Percentiles rank a stretch among this genome's conserved stretches.
phyloP scores from a whole-genome alignment of 1,140 invertebrate genomes.

The Pantala flavescens region DNA sequence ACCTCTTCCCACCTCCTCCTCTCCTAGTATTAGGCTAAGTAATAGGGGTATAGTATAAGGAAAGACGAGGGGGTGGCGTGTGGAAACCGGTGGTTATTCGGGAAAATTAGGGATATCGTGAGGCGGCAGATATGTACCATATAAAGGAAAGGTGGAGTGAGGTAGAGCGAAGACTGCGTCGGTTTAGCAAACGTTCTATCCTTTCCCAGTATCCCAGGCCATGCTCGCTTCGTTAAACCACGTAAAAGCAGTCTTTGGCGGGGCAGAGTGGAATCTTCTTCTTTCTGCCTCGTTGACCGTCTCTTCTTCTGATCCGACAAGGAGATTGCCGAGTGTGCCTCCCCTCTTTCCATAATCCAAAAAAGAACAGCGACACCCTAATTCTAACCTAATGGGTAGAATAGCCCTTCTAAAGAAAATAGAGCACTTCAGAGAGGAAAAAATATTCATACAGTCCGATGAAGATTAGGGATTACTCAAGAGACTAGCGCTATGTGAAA shows the following conservation, averaged over 20 bases:
- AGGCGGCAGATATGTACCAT: neutral
- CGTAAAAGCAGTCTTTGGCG: constrained; percentile 4
- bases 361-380: too few species aligned
- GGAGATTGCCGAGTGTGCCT: neutral
- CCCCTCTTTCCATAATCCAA: neutral
- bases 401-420: too few species aligned
- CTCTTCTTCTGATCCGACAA: neutral
- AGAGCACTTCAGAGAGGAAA: too few species aligned
- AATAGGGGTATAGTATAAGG: too few species aligned
- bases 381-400: too few species aligned
- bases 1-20: too few species aligned
- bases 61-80: too few species aligned
- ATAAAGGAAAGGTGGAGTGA: neutral
- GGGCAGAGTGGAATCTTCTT: neutral
- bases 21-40: too few species aligned
- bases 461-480: too few species aligned
- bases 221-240: constrained; percentile 4
- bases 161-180: neutral
- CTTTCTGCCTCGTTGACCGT: neutral
- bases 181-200: neutral
- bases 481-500: too few species aligned
- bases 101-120: neutral
- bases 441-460: too few species aligned
- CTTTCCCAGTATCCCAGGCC: constrained; percentile 2
- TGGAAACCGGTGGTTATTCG: neutral